Base-by-base conservation (phyloP, 2,888 invertebrate genomes). In the Lepas anatifera region DNA sequence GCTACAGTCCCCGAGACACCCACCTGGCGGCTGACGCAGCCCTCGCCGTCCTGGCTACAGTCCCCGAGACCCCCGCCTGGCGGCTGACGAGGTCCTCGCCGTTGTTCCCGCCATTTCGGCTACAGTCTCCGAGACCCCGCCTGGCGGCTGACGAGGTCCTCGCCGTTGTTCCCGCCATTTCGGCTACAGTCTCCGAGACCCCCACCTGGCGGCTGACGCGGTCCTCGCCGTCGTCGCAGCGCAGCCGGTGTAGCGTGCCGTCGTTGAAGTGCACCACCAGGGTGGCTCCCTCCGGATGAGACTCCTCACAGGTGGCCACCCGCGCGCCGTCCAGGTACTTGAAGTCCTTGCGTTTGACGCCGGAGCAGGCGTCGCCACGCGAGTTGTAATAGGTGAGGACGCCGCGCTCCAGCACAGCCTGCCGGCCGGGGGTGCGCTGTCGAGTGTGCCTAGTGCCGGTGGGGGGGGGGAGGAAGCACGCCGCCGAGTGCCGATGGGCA, bases 371-470 rank as follows among this genome's bases (percentile, higher is more conserved):
- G 76, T 87, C 87, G 1, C 85, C 87, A 29, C 87, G 81, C 0
- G 81, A 83, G 48, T 81, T 81, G 79, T 84, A 85, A 80, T 86
- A 86, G 0, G 85, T 83, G 0, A 87, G 78, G 3, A 87, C 87
- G 3, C 88, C 87, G 72, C 87, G 82, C 74, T 87, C 87, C 1
- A 87, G 77, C 0, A 87, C 86, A 43, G 84, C 85, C 85, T 85
- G 75, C 1, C 18, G 66, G 64, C 22, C 32, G 68, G 10, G 71
- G 43, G 46, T 67, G 18, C 35, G n/a, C n/a, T n/a, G n/a, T n/a
- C n/a, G n/a, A n/a, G n/a, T n/a, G n/a, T n/a, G n/a, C n/a, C n/a
- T n/a, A n/a, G n/a, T n/a, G n/a, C n/a, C n/a, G n/a, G n/a, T n/a
- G n/a, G n/a, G n/a, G n/a, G n/a, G n/a, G n/a, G n/a, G n/a, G n/a